Conservation (phyloP, 2,113 vertebrate genomes). For the Vulpes lagopus region DNA sequence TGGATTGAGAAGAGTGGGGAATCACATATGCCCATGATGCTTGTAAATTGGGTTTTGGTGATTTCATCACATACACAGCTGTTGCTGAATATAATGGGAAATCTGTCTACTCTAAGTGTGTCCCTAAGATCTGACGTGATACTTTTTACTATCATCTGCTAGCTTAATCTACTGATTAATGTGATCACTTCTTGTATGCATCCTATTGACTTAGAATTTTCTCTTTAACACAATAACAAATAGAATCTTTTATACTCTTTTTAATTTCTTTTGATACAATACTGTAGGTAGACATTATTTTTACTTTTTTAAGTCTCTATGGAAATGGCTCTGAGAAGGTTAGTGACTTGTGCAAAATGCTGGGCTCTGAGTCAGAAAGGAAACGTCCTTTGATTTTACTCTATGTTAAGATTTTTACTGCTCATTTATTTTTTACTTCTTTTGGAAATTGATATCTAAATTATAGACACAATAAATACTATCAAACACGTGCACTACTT, state of each 20-base stretch:
- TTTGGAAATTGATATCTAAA: slow-evolving; percentile 23
- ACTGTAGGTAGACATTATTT: background rate
- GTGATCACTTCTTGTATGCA: slow-evolving; percentile 28
- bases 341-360: background rate
- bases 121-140: background rate
- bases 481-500: background rate
- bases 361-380: slow-evolving; percentile 16
- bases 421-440: slow-evolving; percentile 29
- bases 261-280: background rate
- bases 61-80: slow-evolving; percentile 54
- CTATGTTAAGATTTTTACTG: slow-evolving; percentile 24
- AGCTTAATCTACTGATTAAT: slow-evolving; percentile 38
- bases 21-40: background rate
- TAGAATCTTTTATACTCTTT: slow-evolving; percentile 32
- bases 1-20: background rate
- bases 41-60: slow-evolving; percentile 12
- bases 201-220: slow-evolving; percentile 37
- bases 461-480: background rate
- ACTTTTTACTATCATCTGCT: slow-evolving; percentile 52
- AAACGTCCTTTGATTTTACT: slow-evolving; percentile 1
- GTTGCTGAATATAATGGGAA: slow-evolving; percentile 52
- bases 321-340: slow-evolving; percentile 1
- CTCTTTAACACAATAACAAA: slow-evolving; percentile 17
- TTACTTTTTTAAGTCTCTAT: background rate
- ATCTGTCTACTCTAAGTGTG: slow-evolving; percentile 23